Evolutionary conservation across 2,888 invertebrate species (phyloP).

Genomic region (Cheilosia pagana): DNA sequence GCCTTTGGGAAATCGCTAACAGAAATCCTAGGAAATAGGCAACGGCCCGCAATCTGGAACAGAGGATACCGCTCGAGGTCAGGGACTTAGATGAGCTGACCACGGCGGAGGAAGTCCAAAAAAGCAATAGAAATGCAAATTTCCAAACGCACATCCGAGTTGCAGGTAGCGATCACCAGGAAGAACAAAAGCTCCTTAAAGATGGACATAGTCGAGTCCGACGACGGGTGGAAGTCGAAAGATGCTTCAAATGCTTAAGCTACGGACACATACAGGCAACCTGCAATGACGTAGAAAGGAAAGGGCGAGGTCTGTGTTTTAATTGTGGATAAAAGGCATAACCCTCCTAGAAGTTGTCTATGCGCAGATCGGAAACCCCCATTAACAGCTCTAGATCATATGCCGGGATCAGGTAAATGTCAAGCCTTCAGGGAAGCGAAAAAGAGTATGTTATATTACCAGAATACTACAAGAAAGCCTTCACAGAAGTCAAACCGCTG

Average conservation of each 20-base stretch:
- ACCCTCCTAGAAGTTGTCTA: background rate
- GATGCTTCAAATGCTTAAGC: too few species aligned
- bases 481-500: too few species aligned
- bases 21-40: background rate
- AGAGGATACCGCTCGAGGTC: conserved; percentile 2
- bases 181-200: conserved; percentile 23
- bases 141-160: too few species aligned
- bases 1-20: background rate
- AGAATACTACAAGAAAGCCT: too few species aligned
- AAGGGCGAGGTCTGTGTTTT: too few species aligned
- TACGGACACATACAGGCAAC: too few species aligned
- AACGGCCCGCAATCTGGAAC: conserved; percentile 5
- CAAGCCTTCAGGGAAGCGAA: conserved; percentile 1
- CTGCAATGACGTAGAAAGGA: too few species aligned
- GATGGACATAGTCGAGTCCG: background rate
- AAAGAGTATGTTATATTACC: background rate
- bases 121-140: background rate
- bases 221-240: too few species aligned
- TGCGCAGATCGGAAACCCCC: background rate
- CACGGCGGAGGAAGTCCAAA: conserved; percentile 22
- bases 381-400: background rate
- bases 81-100: conserved; percentile 36
- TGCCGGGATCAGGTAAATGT: conserved; percentile 1
- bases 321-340: too few species aligned
- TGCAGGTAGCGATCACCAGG: background rate